These are phyloP conservation scores for Riparia riparia DNA, from an alignment of 2,113 vertebrate species.

Conservation along the genomic window DNA sequence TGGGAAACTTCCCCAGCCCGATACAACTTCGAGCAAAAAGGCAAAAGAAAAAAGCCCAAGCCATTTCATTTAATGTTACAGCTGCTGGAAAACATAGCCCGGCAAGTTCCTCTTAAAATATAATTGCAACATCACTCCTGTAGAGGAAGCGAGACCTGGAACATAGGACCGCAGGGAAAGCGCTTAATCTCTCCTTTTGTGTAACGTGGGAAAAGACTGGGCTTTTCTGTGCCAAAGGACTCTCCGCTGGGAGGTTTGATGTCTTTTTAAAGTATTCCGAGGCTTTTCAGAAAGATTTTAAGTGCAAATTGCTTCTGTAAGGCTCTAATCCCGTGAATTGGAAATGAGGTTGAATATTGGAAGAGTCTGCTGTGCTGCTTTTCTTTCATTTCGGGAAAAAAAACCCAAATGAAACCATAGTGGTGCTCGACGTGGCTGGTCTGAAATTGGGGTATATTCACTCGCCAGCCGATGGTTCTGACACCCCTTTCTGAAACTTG, in stretches of 20 bases:
- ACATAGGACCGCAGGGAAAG: slow-evolving; percentile 16
- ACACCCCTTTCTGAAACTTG: neutral
- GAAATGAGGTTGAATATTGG: neutral
- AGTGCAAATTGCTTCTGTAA: neutral
- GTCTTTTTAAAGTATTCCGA: slow-evolving; percentile 41
- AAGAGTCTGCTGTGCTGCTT: neutral
- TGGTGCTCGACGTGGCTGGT: neutral
- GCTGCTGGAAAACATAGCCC: neutral
- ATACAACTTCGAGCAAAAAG: slow-evolving; percentile 1
- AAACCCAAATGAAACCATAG: neutral
- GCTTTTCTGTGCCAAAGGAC: slow-evolving; percentile 1
- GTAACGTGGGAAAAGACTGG: neutral
- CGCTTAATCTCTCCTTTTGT: slow-evolving; percentile 47
- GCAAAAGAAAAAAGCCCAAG: neutral
- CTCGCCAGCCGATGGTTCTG: neutral
- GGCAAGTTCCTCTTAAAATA: slow-evolving; percentile 30
- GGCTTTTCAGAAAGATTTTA: slow-evolving; percentile 19
- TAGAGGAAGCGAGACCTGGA: slow-evolving; percentile 35
- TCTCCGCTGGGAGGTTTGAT: slow-evolving; percentile 34
- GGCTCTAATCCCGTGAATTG: neutral
- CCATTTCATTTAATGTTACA: neutral
- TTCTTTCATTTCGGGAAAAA: neutral
- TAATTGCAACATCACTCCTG: slow-evolving; percentile 42
- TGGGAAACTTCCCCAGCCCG: slow-evolving; percentile 30
- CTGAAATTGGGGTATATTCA: neutral